These are phyloP conservation scores for Vanessa tameamea DNA, from an alignment of 1,140 invertebrate species.

Conservation along the genomic window DNA sequence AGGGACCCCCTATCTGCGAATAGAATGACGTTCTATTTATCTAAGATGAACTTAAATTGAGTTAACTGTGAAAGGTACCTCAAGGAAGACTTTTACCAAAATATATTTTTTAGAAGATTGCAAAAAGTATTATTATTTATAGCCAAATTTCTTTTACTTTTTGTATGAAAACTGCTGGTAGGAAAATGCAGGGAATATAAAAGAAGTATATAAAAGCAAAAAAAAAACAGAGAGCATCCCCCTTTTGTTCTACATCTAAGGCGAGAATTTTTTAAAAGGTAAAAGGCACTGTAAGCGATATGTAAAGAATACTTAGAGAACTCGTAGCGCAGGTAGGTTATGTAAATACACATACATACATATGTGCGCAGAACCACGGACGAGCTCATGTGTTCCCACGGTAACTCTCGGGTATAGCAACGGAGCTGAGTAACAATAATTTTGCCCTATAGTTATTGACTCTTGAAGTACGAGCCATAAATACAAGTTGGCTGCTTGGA, in stretches of 20 bases:
- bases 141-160: not conserved
- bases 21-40: slow-evolving; percentile 55
- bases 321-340: slow-evolving; percentile 24
- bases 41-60: slow-evolving; percentile 52
- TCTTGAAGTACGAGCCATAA: slow-evolving; percentile 59
- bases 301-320: slow-evolving; percentile 35
- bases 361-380: slow-evolving; percentile 42
- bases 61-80: slow-evolving; percentile 36
- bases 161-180: slow-evolving; percentile 1
- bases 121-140: not conserved
- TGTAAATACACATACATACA: slow-evolving; percentile 18
- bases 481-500: slow-evolving; percentile 51
- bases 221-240: slow-evolving; percentile 26
- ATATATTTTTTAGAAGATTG: not conserved
- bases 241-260: slow-evolving; percentile 28
- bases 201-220: slow-evolving; percentile 9
- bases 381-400: slow-evolving; percentile 68
- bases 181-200: slow-evolving; percentile 4
- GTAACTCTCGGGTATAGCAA: slow-evolving; percentile 57
- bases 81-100: slow-evolving; percentile 22
- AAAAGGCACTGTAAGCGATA: slow-evolving; percentile 34
- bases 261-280: slow-evolving; percentile 30
- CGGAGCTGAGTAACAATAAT: slow-evolving; percentile 64
- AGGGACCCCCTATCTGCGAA: slow-evolving; percentile 63
- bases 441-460: slow-evolving; percentile 61